Base-by-base conservation (phyloP, 2,888 invertebrate species). In the Chelonus formosanus region DNA sequence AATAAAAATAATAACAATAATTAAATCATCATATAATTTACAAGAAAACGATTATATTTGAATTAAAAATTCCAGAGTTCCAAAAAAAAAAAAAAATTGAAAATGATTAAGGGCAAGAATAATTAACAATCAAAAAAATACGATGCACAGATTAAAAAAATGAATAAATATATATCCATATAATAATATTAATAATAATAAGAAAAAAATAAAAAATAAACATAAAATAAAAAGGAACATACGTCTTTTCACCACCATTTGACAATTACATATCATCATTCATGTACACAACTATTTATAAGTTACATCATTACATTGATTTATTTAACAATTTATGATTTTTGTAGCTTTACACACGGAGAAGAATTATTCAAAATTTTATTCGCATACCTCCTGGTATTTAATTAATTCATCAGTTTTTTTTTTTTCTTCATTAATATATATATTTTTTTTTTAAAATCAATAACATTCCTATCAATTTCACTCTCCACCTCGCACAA, bases 341-440 rank as follows among this genome's bases (percentile, higher is more conserved):
- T 45, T 62, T 45, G 34, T 44, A 62, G 48, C 45, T 54, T 44
- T 55, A 54, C 62, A 62, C 35, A 54, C 54, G 54, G 34, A 61
- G 47, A 61, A 53, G 20, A 45, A 54, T 54, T 55, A 55, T 55
- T 45, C 20, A 54, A 47, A 45, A 20, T 54, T 54, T 34, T 50
- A 60, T 60, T 34, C 47, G 35, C 20, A 35, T 40, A 40, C 31
- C 5, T 40, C 31, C 8, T 4, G 48, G 31, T 48, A 10, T 56
- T 40, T 20, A 7, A 7, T 31, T 56, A 5, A 7, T 44, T 44
- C 5, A n/a, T 56, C 7, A 31, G 5, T 36, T 36, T n/a, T n/a
- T 43, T 56, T 10, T 20, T 8, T 54, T 31, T 56, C 5, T 7
- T 31, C 31, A 40, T 48, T 48, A 20, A 48, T 48, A 48, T 48